Percentiles rank a stretch among this genome's conserved stretches.
Conservation (phyloP, 1,140 invertebrate genomes). For the Frieseomelitta varia region DNA sequence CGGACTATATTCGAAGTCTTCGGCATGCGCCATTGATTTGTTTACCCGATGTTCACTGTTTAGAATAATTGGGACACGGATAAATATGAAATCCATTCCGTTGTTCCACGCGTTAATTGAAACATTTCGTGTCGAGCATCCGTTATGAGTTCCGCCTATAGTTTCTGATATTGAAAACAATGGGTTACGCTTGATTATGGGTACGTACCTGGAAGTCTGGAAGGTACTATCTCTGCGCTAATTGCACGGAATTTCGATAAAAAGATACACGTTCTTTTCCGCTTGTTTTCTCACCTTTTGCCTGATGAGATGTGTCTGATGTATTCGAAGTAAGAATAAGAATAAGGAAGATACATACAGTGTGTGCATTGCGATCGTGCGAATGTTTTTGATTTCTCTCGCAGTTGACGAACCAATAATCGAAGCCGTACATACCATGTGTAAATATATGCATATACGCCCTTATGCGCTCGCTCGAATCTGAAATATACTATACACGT, state of each 20-base stretch:
- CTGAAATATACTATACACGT: no score
- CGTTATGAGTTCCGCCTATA: no score
- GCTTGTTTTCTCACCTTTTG: no score
- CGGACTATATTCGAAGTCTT: background rate
- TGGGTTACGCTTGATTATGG: background rate
- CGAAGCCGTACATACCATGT: slow-evolving; percentile 37
- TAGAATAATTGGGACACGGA: background rate
- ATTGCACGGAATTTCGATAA: background rate
- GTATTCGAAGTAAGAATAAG: background rate
- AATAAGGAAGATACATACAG: background rate
- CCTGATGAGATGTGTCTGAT: no score
- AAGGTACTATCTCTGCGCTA: background rate
- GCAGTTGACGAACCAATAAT: slow-evolving; percentile 46
- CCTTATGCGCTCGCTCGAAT: background rate
- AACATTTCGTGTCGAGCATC: slow-evolving; percentile 1
- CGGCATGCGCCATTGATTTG: background rate
- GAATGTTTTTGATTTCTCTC: slow-evolving; percentile 39
- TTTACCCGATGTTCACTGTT: background rate
- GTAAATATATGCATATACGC: slow-evolving; percentile 5
- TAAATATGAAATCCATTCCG: slow-evolving; percentile 11
- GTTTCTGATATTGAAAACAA: background rate
- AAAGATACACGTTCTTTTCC: no score
- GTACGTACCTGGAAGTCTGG: background rate
- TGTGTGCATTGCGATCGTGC: background rate
- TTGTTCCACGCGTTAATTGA: slow-evolving; percentile 5